phyloP scores from a whole-genome alignment of 1,140 invertebrate species.

The Glossosoma conforme region DNA sequence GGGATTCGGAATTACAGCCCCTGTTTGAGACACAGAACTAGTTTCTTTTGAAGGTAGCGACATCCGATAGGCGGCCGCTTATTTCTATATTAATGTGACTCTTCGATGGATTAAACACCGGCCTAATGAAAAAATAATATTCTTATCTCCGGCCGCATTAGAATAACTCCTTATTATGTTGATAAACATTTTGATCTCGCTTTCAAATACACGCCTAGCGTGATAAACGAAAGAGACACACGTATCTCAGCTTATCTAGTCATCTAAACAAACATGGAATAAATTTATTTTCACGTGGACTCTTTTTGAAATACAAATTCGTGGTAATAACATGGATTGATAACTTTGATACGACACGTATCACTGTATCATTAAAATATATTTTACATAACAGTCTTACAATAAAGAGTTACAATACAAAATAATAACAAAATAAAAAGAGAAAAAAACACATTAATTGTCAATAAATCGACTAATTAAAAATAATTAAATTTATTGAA shows the following conservation, averaged over 20 bases:
- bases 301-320: constrained; percentile 3
- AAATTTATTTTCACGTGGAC: background rate
- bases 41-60: constrained; percentile 13
- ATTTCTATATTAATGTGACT: constrained; percentile 21
- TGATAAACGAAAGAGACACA: background rate
- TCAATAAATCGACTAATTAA: too few relatives aligned
- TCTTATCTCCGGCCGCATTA: constrained; percentile 8
- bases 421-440: too few relatives aligned
- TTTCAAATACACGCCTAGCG: background rate
- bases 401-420: too few relatives aligned
- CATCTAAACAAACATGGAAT: background rate
- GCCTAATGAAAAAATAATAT: constrained; percentile 1
- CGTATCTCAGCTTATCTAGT: background rate
- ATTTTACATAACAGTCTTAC: too few relatives aligned
- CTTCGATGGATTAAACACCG: constrained; percentile 10
- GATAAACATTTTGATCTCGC: constrained; percentile 25
- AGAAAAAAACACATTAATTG: too few relatives aligned
- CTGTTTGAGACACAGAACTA: constrained; percentile 19
- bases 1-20: too few relatives aligned
- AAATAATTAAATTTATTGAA: too few relatives aligned
- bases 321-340: constrained; percentile 18
- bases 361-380: too few relatives aligned
- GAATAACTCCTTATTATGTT: constrained; percentile 9
- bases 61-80: constrained; percentile 21
- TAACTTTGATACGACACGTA: too few relatives aligned